Evolutionary conservation across 2,797 vertebrate genomes (phyloP).

Genomic region (Gymnothorax reevesii): DNA sequence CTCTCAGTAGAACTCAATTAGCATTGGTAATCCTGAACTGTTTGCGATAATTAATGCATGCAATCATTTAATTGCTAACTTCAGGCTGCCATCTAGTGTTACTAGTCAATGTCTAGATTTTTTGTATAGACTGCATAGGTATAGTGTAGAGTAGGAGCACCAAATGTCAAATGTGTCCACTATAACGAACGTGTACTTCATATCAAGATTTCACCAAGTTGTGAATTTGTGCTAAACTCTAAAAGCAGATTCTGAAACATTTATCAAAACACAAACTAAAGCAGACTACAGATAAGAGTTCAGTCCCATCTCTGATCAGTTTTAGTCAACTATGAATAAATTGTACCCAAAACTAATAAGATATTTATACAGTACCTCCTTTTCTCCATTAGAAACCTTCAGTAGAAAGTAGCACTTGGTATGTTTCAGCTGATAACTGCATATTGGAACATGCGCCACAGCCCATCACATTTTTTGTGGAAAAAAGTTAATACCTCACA

Average conservation of each 20-base stretch:
- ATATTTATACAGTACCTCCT: too few species aligned
- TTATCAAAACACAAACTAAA: neutral
- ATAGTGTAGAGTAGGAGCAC: neutral
- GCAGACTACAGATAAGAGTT: neutral
- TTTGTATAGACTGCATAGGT: neutral
- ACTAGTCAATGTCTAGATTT: neutral
- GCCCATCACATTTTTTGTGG: constrained; percentile 6
- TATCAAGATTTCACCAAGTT: neutral
- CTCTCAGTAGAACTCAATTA: neutral
- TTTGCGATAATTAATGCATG: neutral
- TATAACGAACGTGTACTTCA: neutral
- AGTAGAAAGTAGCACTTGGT: neutral
- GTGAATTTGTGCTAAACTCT: neutral
- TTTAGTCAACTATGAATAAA: too few species aligned
- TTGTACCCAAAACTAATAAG: too few species aligned
- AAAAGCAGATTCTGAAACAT: neutral
- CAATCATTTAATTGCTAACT: constrained; percentile 31
- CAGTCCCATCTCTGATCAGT: neutral
- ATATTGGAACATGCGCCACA: neutral
- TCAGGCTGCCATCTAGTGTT: constrained; percentile 68
- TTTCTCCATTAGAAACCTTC: neutral
- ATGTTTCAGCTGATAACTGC: neutral
- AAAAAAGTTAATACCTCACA: neutral
- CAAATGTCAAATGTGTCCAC: neutral
- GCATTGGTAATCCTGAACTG: neutral